Base-by-base conservation (phyloP, 2,113 vertebrate genomes). In the Oryzias celebensis region DNA sequence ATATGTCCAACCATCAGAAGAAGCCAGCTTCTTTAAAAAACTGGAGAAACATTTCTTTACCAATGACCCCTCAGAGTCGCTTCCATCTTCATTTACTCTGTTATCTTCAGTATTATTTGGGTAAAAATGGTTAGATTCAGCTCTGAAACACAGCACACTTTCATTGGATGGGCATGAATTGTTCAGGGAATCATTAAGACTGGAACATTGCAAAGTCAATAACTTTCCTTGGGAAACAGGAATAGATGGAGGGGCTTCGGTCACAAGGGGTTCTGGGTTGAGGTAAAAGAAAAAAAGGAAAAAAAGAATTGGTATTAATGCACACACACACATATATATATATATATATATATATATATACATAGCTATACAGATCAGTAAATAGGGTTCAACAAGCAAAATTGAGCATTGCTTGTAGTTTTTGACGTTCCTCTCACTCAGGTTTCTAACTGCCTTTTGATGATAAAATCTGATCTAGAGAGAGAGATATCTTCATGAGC, bases 81-180 rank as follows among this genome's bases (percentile, higher is more conserved):
- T 31, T 7, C 14, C n/a, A 4, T 18, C 1, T 57, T 0, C 12
- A n/a, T 50, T 6, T 31, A 16, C 16, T 31, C 20, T 28, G 41
- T 58, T 51, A 22, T 7, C 48, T 42, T 53, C 7, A 56, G 18
- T 15, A 6, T 10, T 55, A 65, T 8, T 41, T 42, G 48, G 28
- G 0, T 46, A 17, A 57, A 45, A 58, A 0, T 67, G 2, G 58
- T 41, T 23, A n/a, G 60, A 14, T 52, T 58, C 58, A 5, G 24
- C 26, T 0, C n/a, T 76, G 4, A 78, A 62, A 57, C 82, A 88
- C 62, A 44, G 53, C 41, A 75, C 2, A 2, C 17, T 65, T 26
- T 52, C 61, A 22, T 71, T 57, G 18, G 16, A 63, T 15, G 24
- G 52, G 58, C 57, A 78, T 5, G 36, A 60, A 16, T 59, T 46